Evolutionary conservation across 2,113 vertebrate species (phyloP), one percentile per base, ranked within the genome.

Genomic region (Aphyosemion australe): DNA sequence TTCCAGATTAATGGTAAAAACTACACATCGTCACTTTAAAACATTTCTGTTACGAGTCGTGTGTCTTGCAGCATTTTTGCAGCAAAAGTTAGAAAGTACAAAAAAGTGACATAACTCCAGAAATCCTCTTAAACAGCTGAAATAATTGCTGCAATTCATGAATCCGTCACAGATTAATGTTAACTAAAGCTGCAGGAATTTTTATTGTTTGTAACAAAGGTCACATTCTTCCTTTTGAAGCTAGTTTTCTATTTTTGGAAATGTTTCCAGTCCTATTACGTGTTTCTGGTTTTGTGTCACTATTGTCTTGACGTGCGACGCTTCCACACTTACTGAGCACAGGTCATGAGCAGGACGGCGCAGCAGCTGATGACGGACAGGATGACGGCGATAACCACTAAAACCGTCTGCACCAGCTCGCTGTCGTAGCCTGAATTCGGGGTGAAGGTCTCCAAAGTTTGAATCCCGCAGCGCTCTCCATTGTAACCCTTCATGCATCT

Each of bases 311-410:
- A 15, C 58, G 49, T 55, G 70, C 56, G 46, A 50, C 6, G 11
- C 19, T 39, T 61, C 37, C 11, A 45, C 43, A 18, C 93, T 90
- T 71, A 94, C 93, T 93, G 92, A 32, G 89, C 88, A 58, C 88
- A 93, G 60, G 90, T 80, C 88, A 93, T 91, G 65, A 94, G 87
- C 43, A 94, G 69, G 49, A 93, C 87, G 68, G 91, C 90, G 0
- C 59, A 69, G 64, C 92, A 93, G 69, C 93, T 94, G 82, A 94
- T 86, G 77, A 92, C 59, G 0, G 92, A 93, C 73, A 94, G 87
- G 31, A 93, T 81, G 16, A 93, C 86, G 0, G 92, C 91, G 1
- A 92, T 87, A 72, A 92, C 71, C 45, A 94, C 88, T 2, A 93
- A 67, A 1, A 88, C 80, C 1, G 72, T 91, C 84, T 93, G 92